These are phyloP conservation scores for Sphinx pinastri DNA, from an alignment of 2,888 invertebrate genomes.

Conservation along the genomic window DNA sequence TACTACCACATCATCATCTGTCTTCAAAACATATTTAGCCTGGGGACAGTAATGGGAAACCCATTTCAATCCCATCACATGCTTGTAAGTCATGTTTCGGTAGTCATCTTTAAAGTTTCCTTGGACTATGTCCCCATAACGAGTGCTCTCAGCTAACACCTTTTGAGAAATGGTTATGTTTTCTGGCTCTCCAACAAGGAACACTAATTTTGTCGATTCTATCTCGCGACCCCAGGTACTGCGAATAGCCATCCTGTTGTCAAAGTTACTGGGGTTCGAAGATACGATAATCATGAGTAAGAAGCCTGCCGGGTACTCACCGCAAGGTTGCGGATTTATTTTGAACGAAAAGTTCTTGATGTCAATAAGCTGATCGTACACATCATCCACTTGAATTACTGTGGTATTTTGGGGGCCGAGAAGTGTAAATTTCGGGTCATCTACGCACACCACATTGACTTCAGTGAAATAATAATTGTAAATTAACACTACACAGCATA, in stretches of 20 bases:
- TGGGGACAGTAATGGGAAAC: constrained; percentile 87
- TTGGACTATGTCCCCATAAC: constrained; percentile 88
- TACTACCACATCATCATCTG: constrained; percentile 91
- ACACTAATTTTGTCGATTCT: constrained; percentile 84
- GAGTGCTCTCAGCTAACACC: constrained; percentile 81
- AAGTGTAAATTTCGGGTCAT: constrained; percentile 55
- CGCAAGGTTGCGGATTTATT: constrained; percentile 84
- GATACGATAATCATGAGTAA: constrained; percentile 87
- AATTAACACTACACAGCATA: constrained; percentile 45
- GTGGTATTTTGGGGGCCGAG: constrained; percentile 55
- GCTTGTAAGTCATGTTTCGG: constrained; percentile 92
- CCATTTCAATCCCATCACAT: constrained; percentile 93
- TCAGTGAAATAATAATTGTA: constrained; percentile 49
- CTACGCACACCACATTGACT: constrained; percentile 41
- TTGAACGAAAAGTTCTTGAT: constrained; percentile 85
- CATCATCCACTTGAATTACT: constrained; percentile 46
- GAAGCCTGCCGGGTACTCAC: constrained; percentile 64
- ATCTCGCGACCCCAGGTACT: constrained; percentile 88
- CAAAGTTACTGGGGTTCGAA: constrained; percentile 87
- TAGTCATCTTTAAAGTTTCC: constrained; percentile 91
- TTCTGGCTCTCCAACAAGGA: constrained; percentile 84
- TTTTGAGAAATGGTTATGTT: constrained; percentile 51
- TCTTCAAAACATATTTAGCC: constrained; percentile 87
- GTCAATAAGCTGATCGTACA: constrained; percentile 76
- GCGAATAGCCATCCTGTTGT: constrained; percentile 87